Evolutionary conservation across 1,140 invertebrate genomes (phyloP).

Genomic region (Limonius californicus): DNA sequence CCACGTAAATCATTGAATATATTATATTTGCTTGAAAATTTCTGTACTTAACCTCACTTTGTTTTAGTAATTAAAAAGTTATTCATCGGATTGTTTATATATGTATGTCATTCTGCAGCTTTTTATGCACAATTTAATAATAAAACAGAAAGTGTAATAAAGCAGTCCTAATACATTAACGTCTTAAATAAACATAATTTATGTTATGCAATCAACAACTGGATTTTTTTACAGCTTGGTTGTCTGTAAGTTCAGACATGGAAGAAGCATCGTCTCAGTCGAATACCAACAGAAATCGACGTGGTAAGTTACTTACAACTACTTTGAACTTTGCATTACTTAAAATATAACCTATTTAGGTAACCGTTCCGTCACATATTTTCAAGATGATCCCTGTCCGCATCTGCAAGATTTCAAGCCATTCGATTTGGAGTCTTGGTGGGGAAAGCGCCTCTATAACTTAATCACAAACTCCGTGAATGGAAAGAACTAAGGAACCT

Average conservation of each 20-base stretch:
- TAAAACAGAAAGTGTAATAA: too few relatives aligned
- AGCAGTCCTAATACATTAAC: too few relatives aligned
- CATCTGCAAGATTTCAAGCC: constrained; percentile 74
- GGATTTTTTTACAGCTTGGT: constrained; percentile 37
- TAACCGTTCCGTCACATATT: constrained; percentile 55
- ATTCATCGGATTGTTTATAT: too few relatives aligned
- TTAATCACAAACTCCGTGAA: constrained; percentile 37
- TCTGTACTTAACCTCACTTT: too few relatives aligned
- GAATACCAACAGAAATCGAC: background rate
- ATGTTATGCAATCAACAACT: too few relatives aligned
- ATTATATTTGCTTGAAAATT: too few relatives aligned
- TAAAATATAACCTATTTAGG: constrained; percentile 20
- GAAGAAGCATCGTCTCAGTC: background rate
- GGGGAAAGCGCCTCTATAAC: constrained; percentile 67
- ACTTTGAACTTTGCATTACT: background rate
- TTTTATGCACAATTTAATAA: too few relatives aligned
- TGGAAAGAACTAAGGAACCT: constrained; percentile 17
- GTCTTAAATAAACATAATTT: too few relatives aligned
- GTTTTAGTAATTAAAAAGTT: constrained; percentile 13
- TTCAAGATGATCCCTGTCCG: constrained; percentile 66
- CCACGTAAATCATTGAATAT: constrained; percentile 9
- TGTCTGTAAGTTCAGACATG: constrained; percentile 34
- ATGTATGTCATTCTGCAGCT: too few relatives aligned
- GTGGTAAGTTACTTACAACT: background rate
- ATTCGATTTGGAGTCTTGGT: constrained; percentile 84